Percentiles rank a stretch among this genome's conserved stretches.
These are phyloP conservation scores for Nautilus pompilius DNA, from an alignment of 1,140 invertebrate genomes.

Conservation along the genomic window DNA sequence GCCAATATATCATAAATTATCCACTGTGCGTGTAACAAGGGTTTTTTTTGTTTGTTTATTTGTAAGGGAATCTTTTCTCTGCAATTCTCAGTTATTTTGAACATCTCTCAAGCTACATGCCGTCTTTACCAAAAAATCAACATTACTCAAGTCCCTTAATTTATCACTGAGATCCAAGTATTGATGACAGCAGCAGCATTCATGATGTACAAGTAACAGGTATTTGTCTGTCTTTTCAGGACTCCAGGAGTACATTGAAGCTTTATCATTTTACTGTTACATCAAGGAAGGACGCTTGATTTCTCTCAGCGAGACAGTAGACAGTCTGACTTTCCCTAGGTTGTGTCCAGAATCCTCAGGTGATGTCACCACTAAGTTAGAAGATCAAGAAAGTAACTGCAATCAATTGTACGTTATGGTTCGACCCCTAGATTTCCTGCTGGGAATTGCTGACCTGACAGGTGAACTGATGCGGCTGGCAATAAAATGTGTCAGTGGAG, in stretches of 20 bases:
- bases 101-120: too few species aligned
- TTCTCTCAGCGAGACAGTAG: slow-evolving; percentile 58
- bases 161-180: too few species aligned
- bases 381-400: neutral
- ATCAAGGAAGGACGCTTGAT: slow-evolving; percentile 55
- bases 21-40: neutral
- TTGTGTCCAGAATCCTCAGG: neutral
- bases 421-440: slow-evolving; percentile 46
- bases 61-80: too few species aligned
- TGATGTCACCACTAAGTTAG: neutral
- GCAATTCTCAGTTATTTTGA: too few species aligned
- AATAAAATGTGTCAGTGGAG: slow-evolving; percentile 76
- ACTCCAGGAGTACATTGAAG: slow-evolving; percentile 86
- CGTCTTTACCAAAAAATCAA: too few species aligned
- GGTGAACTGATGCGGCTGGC: slow-evolving; percentile 87
- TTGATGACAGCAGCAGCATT: too few species aligned
- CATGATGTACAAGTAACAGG: too few species aligned
- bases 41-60: slow-evolving; percentile 11
- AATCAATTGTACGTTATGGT: neutral
- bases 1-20: neutral
- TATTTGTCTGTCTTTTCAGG: slow-evolving; percentile 61
- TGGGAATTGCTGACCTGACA: slow-evolving; percentile 84
- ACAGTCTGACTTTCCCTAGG: slow-evolving; percentile 34
- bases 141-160: too few species aligned
- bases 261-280: slow-evolving; percentile 72